Evolutionary conservation across 2,113 vertebrate genomes (phyloP).

Genomic region (Archocentrus centrarchus): DNA sequence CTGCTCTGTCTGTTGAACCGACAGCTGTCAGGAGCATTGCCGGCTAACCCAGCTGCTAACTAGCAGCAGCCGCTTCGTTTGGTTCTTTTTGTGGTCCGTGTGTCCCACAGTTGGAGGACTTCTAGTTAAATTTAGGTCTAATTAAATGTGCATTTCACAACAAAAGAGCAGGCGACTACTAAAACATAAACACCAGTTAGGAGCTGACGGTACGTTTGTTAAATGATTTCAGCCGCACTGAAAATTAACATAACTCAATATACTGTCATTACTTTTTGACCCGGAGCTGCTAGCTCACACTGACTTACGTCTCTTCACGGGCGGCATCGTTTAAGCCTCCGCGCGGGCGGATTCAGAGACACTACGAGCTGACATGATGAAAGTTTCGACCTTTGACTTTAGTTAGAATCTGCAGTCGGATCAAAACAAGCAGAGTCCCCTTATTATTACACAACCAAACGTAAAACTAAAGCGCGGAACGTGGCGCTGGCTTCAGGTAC

Average conservation of each 20-base stretch:
- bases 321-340: conserved; percentile 31
- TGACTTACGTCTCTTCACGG: conserved; percentile 49
- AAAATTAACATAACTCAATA: background rate
- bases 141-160: background rate
- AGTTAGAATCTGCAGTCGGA: background rate
- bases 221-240: background rate
- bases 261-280: background rate
- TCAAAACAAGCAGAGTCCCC: conserved; percentile 13
- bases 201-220: background rate
- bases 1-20: background rate
- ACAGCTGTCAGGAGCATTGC: background rate
- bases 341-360: background rate
- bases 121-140: background rate
- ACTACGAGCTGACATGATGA: background rate
- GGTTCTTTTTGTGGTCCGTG: background rate
- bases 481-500: conserved; percentile 18
- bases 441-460: conserved; percentile 2
- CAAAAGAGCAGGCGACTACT: background rate
- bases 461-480: background rate
- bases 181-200: background rate
- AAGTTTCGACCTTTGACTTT: background rate
- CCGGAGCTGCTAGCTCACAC: background rate
- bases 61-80: background rate
- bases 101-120: background rate
- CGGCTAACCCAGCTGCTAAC: background rate